These are phyloP conservation scores for Aporrectodea caliginosa DNA, from an alignment of 1,140 invertebrate genomes.

Conservation along the genomic window DNA sequence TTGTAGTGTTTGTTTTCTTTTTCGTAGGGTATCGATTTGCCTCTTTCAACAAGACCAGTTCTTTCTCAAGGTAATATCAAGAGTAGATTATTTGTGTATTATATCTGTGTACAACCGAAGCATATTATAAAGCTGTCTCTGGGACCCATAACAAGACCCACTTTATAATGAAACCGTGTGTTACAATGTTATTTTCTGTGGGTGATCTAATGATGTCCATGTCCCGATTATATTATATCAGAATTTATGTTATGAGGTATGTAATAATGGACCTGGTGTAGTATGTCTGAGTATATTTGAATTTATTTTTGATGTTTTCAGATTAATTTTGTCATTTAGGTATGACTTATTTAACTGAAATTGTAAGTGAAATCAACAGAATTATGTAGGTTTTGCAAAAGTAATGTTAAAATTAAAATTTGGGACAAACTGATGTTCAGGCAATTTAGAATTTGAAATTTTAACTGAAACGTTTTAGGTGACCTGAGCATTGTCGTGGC, in stretches of 20 bases:
- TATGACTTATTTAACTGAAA: too few species aligned
- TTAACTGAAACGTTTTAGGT: background rate
- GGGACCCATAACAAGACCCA: background rate
- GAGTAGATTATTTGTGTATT: background rate
- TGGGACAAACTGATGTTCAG: background rate
- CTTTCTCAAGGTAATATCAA: background rate
- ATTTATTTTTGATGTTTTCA: too few species aligned
- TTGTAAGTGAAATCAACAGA: background rate
- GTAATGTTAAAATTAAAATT: background rate
- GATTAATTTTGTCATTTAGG: too few species aligned
- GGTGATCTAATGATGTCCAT: background rate
- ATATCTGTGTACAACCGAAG: background rate
- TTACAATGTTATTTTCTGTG: background rate
- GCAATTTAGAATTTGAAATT: background rate
- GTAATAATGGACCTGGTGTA: too few species aligned
- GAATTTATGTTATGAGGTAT: too few species aligned
- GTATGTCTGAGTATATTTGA: too few species aligned
- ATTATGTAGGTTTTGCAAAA: background rate
- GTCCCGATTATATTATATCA: too few species aligned
- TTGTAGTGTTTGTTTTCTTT: background rate
- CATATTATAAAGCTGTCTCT: background rate
- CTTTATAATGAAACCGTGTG: background rate
- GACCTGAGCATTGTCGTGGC: conserved; percentile 69
- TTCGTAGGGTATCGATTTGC: background rate
- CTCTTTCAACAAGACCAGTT: background rate